Percentiles rank a stretch among this genome's conserved stretches.
Conservation (phyloP, 2,797 vertebrate species). For the Bothrops alternatus region DNA sequence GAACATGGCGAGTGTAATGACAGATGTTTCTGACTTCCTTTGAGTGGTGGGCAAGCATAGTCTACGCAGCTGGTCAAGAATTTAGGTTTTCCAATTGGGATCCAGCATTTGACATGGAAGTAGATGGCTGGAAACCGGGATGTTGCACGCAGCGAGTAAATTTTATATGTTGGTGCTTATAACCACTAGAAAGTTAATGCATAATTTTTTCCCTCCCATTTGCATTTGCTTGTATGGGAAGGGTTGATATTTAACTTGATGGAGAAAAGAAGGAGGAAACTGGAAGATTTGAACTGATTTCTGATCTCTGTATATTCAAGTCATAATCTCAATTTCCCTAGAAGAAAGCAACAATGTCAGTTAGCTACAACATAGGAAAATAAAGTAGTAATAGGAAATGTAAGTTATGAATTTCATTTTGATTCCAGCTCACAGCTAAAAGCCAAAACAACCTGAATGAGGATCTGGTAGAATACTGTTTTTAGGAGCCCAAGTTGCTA, state of each 20-base stretch:
- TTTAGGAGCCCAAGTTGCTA: not conserved
- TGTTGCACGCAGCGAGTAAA: conserved; percentile 32
- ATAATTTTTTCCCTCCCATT: not conserved
- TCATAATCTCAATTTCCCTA: not conserved
- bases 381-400: not conserved
- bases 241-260: not conserved
- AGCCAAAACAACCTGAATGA: not conserved
- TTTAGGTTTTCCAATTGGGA: conserved; percentile 37
- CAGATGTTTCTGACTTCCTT: conserved; percentile 60
- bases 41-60: conserved; percentile 30
- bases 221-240: not conserved
- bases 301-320: not conserved
- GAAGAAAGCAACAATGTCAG: not conserved
- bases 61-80: conserved; percentile 28
- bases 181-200: conserved; percentile 1
- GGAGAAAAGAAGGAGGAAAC: not conserved
- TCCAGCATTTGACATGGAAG: not conserved
- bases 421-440: not conserved
- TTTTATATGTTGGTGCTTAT: conserved; percentile 17
- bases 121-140: conserved; percentile 23
- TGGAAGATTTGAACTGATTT: not conserved
- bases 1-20: conserved; percentile 54
- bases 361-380: not conserved
- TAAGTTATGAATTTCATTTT: not conserved
- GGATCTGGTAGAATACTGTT: not conserved